Base-by-base conservation (phyloP, 2,888 invertebrate genomes). In the Aricia artaxerxes region DNA sequence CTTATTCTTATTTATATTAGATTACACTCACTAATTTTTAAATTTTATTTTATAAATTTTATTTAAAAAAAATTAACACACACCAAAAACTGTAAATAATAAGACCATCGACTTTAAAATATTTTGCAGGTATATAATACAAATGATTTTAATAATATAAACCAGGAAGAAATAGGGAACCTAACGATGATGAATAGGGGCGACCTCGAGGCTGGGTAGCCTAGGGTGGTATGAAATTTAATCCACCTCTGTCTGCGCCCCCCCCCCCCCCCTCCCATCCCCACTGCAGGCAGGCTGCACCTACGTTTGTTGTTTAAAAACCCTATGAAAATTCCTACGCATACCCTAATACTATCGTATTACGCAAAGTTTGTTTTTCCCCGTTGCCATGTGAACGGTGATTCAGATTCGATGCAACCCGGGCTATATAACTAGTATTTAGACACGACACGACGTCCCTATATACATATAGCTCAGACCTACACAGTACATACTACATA, bases 191-290 rank as follows among this genome's bases (percentile, higher is more conserved):
- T 92, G 91, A 93, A 92, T 90, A 92, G 88, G 87, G 88, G 88
- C 87, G 86, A 88, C 89, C 89, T 88, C 84, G 88, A 88, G 88
- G 89, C 90, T 86, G 85, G 86, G 82, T 85, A 87, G 89, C 86
- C 86, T 24, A 24, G 88, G 88, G 88, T 86, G 88, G 90, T 89
- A 90, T 91, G 90, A 92, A 93, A 94, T 93, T 92, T 92, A 93
- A 93, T 93, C 93, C 93, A 88, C 91, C 92, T 90, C 92, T 85
- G 92, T 92, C 93, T 92, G 85, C 91, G 92, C 82, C 91, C 92
- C 86, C 76, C 82, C 76, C 82, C 75, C 81, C 84, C 82, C 82
- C 91, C 92, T 86, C 76, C 82, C 76, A 82, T 73, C 81, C 84
- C 82, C 85, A 78, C 82, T 84, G 83, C 83, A 82, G 86, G 82